A percentile compares a stretch with the other conserved stretches of the same genome.
These are phyloP conservation scores for Setophaga kirtlandii DNA, from an alignment of 2,113 vertebrate species.

Conservation along the genomic window DNA sequence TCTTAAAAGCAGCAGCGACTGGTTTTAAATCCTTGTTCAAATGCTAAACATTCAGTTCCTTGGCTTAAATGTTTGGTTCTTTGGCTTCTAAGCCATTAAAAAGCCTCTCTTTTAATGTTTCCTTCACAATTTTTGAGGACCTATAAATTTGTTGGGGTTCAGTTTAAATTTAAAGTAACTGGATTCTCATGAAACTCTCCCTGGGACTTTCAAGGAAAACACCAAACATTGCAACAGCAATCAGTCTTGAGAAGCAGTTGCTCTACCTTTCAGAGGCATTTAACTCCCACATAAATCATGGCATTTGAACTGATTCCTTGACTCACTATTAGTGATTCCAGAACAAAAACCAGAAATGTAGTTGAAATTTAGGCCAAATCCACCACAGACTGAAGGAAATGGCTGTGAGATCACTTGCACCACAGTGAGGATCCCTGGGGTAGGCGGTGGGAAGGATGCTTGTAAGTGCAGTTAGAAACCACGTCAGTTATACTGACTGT, in stretches of 20 bases:
- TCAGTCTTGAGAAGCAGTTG: constrained; percentile 35
- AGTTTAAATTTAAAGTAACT: constrained; percentile 49
- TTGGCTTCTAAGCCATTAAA: constrained; percentile 26
- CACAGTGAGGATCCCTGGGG: not conserved
- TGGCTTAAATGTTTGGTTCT: not conserved
- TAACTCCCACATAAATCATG: constrained; percentile 42
- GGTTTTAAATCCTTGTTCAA: not conserved
- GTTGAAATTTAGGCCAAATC: constrained; percentile 41
- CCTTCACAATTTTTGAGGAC: constrained; percentile 20
- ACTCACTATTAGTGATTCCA: constrained; percentile 24
- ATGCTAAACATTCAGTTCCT: not conserved
- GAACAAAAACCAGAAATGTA: constrained; percentile 22
- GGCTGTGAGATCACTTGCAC: constrained; percentile 10
- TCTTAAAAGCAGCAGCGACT: not conserved
- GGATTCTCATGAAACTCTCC: constrained; percentile 44
- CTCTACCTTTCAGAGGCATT: constrained; percentile 33
- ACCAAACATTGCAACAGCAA: not conserved
- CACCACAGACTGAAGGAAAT: constrained; percentile 23
- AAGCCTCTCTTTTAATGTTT: not conserved
- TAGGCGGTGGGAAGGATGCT: not conserved
- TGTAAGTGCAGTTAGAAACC: not conserved
- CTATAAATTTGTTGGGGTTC: constrained; percentile 20
- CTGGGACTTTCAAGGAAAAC: constrained; percentile 54
- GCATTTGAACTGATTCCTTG: constrained; percentile 30
- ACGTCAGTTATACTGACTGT: not conserved